Base-by-base conservation (phyloP, 2,113 vertebrate species). In the Xenopus borealis region DNA sequence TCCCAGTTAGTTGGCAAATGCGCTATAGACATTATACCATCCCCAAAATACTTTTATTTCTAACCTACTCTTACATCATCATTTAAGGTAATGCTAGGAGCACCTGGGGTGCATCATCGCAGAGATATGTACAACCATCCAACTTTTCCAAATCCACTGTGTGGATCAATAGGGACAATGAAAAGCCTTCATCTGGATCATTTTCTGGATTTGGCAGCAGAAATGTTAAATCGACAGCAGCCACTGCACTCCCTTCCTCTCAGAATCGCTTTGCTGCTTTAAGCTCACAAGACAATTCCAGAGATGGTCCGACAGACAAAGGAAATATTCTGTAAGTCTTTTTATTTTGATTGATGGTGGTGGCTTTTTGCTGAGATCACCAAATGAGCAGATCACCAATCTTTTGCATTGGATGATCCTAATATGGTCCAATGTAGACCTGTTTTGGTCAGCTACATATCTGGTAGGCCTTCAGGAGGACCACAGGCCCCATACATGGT, bases 321-420 rank as follows among this genome's bases (percentile, higher is more conserved):
- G 88, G 88, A 23, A 93, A 91, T 50, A 83, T 94, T 77, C 68
- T 96, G 95, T 96, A 84, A 93, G 94, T 93, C 44, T 1, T 18
- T 17, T 58, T 58, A n/a, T 58, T 58, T 40, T 40, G 33, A 40
- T 40, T 40, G 33, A 40, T 40, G 8, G 8, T 40, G 33, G 33
- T 40, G 5, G 5, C 33, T 40, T 40, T 6, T 40, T 40, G 5
- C 3, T 40, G 8, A 27, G 23, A 3, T 27, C 23, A 27, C 23
- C 23, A 27, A 27, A 27, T 27, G 23, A 27, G 23, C 23, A 27
- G 23, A 27, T 27, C 23, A 2, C 23, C 23, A 27, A 27, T 27
- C 23, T 27, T 27, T 27, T 27, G 23, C 23, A 27, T 27, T 27
- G 23, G 23, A 27, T 27, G 2, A 27, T 27, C 23, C 23, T 27